Evolutionary conservation across 2,113 vertebrate species (phyloP), one percentile per base, ranked within the genome.

Genomic region (Eptesicus fuscus): DNA sequence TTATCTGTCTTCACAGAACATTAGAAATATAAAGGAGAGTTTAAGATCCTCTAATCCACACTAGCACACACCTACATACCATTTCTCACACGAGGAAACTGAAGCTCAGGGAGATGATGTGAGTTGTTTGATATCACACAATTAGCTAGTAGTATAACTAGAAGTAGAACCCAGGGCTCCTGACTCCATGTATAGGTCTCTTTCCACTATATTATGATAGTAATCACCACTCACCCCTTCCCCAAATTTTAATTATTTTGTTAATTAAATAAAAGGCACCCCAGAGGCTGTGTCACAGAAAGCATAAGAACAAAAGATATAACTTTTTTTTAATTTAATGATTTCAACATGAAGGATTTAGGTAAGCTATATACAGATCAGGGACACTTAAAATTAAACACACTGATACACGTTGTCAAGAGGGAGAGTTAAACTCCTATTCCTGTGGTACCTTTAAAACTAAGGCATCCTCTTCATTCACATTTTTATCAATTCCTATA

Each of bases 291-390:
- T 90, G 37, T 23, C 37, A 87, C 3, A 88, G 47, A 85, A 9
- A 17, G 7, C 49, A 44, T 73, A 83, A 76, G 22, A 83, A 70
- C 44, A 73, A 71, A 67, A 78, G 25, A 37, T 35, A 16, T 70
- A 37, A 73, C 28, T 76, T 76, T 88, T 4, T 67, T 69, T 89
- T 69, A 71, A 83, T 94, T 82, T 78, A 87, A 65, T 83, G 2
- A 83, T 87, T 96, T 76, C 11, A 86, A 16, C n/a, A 89, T 86
- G 28, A 93, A 91, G 4, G 14, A 47, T 78, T 88, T 91, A 77
- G 0, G 28, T 79, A 47, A 86, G 2, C 17, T 37, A n/a, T 44
- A 67, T 44, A 35, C 40, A 74, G 7, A 76, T 86, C 4, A 44
- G 16, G 44, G 32, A 85, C 16, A 76, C 3, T 88, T 63, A 71